A percentile compares a stretch with the other conserved stretches of the same genome.
These are phyloP conservation scores for Caenorhabditis angaria DNA, from an alignment of 2,888 invertebrate species.

Conservation along the genomic window DNA sequence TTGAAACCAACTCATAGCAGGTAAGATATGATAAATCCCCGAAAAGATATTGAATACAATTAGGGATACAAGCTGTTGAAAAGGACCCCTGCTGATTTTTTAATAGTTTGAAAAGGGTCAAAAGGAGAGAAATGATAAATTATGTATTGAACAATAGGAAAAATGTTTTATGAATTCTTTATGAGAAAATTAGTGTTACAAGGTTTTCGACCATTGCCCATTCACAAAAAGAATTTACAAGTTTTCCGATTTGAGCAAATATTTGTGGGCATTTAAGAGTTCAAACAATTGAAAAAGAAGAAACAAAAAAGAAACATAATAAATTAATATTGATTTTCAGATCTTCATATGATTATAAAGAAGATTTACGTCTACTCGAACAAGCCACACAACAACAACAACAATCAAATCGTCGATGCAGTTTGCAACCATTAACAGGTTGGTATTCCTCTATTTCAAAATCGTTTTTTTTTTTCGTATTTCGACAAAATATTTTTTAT, in stretches of 20 bases:
- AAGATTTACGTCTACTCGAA: neutral
- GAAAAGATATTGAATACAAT: neutral
- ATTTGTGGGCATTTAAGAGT: neutral
- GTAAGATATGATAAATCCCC: neutral
- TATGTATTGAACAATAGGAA: neutral
- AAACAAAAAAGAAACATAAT: neutral
- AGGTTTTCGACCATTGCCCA: too few species aligned
- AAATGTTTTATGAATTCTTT: too few species aligned
- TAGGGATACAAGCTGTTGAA: neutral
- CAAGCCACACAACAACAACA: neutral
- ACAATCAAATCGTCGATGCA: conserved; percentile 28
- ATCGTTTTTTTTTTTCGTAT: too few species aligned
- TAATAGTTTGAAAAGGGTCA: neutral
- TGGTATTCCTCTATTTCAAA: too few species aligned
- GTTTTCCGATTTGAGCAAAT: too few species aligned
- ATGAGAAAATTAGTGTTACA: too few species aligned
- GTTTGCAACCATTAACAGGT: conserved; percentile 32
- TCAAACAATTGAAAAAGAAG: neutral
- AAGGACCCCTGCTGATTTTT: conserved; percentile 7
- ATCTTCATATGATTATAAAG: conserved; percentile 14
- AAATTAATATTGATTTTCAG: neutral
- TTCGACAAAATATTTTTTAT: too few species aligned
- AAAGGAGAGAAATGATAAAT: neutral
- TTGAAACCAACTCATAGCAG: conserved; percentile 1
- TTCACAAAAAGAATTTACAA: too few species aligned